These are phyloP conservation scores for Crotophaga sulcirostris DNA, from an alignment of 2,113 vertebrate genomes.

Conservation along the genomic window DNA sequence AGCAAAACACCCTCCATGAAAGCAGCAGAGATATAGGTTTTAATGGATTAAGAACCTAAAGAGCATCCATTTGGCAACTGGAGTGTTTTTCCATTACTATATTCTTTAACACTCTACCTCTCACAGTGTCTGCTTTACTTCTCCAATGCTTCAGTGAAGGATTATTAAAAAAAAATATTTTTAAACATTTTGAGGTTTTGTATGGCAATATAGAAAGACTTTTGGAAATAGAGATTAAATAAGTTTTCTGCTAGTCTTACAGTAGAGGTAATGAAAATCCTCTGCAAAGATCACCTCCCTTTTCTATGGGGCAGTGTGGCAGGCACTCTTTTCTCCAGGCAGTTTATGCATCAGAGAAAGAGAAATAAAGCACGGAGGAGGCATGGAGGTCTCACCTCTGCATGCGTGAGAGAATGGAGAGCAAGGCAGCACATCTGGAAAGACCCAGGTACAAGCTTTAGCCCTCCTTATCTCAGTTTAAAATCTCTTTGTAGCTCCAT, in stretches of 20 bases:
- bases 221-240: not conserved
- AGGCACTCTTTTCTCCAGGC: not conserved
- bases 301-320: not conserved
- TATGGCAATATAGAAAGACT: not conserved
- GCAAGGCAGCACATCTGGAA: not conserved
- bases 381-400: not conserved
- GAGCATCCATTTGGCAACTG: not conserved
- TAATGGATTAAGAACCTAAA: not conserved
- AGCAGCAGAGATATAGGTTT: not conserved
- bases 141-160: not conserved
- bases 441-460: not conserved
- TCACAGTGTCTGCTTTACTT: not conserved
- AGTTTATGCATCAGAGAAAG: not conserved
- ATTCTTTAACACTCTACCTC: not conserved
- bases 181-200: not conserved
- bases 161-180: not conserved
- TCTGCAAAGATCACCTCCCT: accelerated
- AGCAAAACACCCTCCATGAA: not conserved
- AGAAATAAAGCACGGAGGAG: not conserved
- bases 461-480: not conserved
- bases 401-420: accelerated
- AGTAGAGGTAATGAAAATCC: not conserved
- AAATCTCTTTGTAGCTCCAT: slow-evolving; percentile 18
- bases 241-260: not conserved
- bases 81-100: not conserved